These are phyloP conservation scores for Chloroceryle inda DNA, from an alignment of 2,797 vertebrate species.

Conservation along the genomic window DNA sequence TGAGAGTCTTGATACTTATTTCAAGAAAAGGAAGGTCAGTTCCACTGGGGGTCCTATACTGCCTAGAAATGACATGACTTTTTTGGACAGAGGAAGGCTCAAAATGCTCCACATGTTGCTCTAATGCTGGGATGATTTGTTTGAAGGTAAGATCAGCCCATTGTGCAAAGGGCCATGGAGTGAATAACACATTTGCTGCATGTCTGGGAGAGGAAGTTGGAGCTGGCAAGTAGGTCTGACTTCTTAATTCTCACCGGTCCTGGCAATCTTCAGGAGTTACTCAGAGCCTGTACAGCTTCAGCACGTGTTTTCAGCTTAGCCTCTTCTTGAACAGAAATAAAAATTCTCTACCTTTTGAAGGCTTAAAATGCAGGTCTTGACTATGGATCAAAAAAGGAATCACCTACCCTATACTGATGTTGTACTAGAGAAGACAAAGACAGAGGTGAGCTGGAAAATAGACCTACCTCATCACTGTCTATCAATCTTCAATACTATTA, in stretches of 20 bases:
- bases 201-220: slow-evolving; percentile 33
- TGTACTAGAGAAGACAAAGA: neutral
- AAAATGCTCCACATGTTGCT: slow-evolving; percentile 3
- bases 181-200: neutral
- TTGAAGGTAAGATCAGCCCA: slow-evolving; percentile 16
- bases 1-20: neutral
- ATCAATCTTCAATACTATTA: neutral
- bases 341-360: neutral
- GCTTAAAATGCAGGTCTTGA: neutral
- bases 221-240: neutral
- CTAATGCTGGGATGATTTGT: slow-evolving; percentile 27
- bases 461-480: neutral
- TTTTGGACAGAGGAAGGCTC: slow-evolving; percentile 18
- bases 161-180: neutral
- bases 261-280: slow-evolving; percentile 10
- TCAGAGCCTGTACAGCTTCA: neutral
- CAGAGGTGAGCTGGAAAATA: neutral
- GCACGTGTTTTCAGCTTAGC: neutral
- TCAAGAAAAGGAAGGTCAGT: slow-evolving; percentile 1
- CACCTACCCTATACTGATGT: neutral
- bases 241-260: neutral
- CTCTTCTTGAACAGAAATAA: neutral
- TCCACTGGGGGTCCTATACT: neutral
- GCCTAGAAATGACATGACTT: slow-evolving; percentile 23
- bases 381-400: neutral